phyloP scores from a whole-genome alignment of 2,888 invertebrate genomes.

The Camponotus fellah region DNA sequence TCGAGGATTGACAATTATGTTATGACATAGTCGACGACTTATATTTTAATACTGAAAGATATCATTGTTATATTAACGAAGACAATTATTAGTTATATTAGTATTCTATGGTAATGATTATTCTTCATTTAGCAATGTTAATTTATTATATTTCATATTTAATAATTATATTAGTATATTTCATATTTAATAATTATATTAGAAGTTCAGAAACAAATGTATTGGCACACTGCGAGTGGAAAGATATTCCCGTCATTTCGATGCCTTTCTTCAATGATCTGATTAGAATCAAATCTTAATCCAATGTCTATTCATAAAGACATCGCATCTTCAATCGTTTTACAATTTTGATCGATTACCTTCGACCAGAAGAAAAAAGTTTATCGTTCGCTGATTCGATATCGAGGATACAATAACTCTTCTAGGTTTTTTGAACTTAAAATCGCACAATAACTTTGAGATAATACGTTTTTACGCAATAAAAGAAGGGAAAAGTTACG shows the following conservation, averaged over 20 bases:
- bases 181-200: neutral
- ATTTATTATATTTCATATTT: neutral
- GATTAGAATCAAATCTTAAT: neutral
- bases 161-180: neutral
- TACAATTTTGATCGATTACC: neutral
- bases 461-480: neutral
- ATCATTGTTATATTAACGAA: slow-evolving; percentile 16
- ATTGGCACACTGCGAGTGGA: neutral
- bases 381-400: neutral
- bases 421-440: slow-evolving; percentile 14
- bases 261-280: neutral
- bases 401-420: neutral
- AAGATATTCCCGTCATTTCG: slow-evolving; percentile 10
- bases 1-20: neutral
- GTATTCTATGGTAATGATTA: neutral
- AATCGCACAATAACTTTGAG: slow-evolving; percentile 41
- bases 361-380: slow-evolving; percentile 1
- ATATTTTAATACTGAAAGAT: neutral
- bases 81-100: neutral
- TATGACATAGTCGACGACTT: neutral
- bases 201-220: neutral
- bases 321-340: slow-evolving; percentile 13
- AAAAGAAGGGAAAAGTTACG: neutral
- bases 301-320: neutral
- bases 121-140: neutral